Percentiles rank a stretch among this genome's conserved stretches.
Conservation (phyloP, 2,797 vertebrate genomes). For the Danio aesculapii region DNA sequence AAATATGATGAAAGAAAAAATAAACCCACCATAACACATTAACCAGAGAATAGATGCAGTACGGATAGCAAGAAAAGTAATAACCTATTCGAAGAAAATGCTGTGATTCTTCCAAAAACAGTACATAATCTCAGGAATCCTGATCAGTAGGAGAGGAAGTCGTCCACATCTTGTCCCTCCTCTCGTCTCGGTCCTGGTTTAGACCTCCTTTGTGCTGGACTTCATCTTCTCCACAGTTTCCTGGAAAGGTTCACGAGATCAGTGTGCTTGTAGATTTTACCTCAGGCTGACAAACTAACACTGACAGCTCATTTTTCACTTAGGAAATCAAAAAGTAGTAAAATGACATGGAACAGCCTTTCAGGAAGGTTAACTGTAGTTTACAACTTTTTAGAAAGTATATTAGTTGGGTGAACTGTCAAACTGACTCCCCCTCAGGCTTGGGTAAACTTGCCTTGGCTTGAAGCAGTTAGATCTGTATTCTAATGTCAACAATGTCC, state of each 20-base stretch:
- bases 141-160: slow-evolving; percentile 50
- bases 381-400: slow-evolving; percentile 16
- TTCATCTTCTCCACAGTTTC: slow-evolving; percentile 94
- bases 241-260: slow-evolving; percentile 68
- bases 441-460: not conserved
- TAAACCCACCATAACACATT: slow-evolving; percentile 54
- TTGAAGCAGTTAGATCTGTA: slow-evolving; percentile 12
- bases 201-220: slow-evolving; percentile 91
- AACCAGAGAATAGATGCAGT: slow-evolving; percentile 54
- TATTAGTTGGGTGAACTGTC: slow-evolving; percentile 2
- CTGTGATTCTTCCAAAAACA: slow-evolving; percentile 70
- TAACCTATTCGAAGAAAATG: slow-evolving; percentile 70
- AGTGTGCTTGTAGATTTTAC: not conserved
- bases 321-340: not conserved
- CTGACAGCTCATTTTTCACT: not conserved
- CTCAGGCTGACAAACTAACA: not conserved
- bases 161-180: slow-evolving; percentile 59
- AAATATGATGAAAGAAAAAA: slow-evolving; percentile 45
- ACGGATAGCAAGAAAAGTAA: slow-evolving; percentile 56
- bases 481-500: not conserved
- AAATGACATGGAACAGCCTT: not conserved
- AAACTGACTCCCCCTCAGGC: slow-evolving; percentile 19
- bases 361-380: not conserved
- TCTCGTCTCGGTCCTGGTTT: slow-evolving; percentile 65
- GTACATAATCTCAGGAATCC: slow-evolving; percentile 68